Evolutionary conservation across 2,888 invertebrate species (phyloP), one percentile per base, ranked within the genome.

Genomic region (Sinelater perroti): DNA sequence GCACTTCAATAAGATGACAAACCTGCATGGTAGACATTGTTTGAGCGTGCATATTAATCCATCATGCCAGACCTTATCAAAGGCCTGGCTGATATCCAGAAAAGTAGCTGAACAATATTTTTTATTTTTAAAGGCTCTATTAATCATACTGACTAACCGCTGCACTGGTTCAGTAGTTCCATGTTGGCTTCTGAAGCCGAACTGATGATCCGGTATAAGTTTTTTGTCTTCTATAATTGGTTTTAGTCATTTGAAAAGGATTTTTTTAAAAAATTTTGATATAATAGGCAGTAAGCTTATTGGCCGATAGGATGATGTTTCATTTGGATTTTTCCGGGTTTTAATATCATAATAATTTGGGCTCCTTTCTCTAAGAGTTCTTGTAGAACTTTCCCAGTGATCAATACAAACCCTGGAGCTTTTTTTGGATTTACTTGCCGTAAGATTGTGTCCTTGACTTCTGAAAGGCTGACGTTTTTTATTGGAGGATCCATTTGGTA

Each of bases 201-300:
- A 44, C 30, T 44, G 44, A 6, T 44, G 44, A 42, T 42, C 24
- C 21, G 24, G 21, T n/a, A 42, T 42, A 20, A 42, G 42, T 42
- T 42, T 10, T 13, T 16, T 16, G 18, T 16, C 11, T 1, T 38
- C 38, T 20, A 38, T 3, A 16, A 38, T 8, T 7, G 14, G 38
- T 42, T 42, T 42, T 6, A 21, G 21, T 21, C 24, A 26, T 42
- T 42, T 10, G 7, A 42, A 10, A 10, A 21, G 13, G 21, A 42
- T 1, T 10, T 42, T 35, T 35, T 35, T 17, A 35, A 35, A 4
- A 8, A 35, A 14, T 21, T 20, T 42, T 24, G 11, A 42, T 24
- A 42, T 21, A n/a, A 8, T 24, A 24, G 42, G 20, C 11, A 21
- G 10, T 10, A 42, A 10, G 26, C 42, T 42, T 10, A n/a, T 21